Percentiles rank a stretch among this genome's conserved stretches.
These are phyloP conservation scores for Ophion ellenae DNA, from an alignment of 2,888 invertebrate species.

Conservation along the genomic window DNA sequence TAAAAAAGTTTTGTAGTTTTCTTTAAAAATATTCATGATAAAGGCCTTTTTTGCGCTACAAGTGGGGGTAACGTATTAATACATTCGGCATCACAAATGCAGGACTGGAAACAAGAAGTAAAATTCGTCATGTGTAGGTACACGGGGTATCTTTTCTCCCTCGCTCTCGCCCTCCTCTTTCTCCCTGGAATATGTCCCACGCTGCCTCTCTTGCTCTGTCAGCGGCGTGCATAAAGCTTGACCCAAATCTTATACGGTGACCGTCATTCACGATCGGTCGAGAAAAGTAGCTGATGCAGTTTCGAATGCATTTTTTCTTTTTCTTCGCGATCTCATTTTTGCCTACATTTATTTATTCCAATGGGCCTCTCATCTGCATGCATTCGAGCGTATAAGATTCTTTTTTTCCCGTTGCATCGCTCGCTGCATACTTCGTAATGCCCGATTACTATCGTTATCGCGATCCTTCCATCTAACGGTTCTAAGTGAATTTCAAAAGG, in stretches of 20 bases:
- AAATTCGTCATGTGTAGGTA: slow-evolving; percentile 45
- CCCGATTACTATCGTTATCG: slow-evolving; percentile 25
- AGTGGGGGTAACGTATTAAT: too few relatives aligned
- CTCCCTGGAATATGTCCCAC: slow-evolving; percentile 16
- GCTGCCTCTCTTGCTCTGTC: slow-evolving; percentile 25
- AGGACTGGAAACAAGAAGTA: slow-evolving; percentile 20
- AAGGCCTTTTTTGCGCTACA: too few relatives aligned
- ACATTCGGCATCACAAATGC: background rate
- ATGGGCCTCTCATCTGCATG: background rate
- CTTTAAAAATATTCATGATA: too few relatives aligned
- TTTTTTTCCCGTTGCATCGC: background rate
- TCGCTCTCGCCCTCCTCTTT: background rate
- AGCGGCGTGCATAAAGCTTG: slow-evolving; percentile 27
- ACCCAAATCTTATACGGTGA: slow-evolving; percentile 61
- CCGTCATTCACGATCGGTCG: slow-evolving; percentile 49
- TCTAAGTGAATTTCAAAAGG: slow-evolving; percentile 1
- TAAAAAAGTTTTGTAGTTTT: too few relatives aligned
- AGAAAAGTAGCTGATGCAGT: slow-evolving; percentile 31
- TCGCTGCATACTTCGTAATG: background rate
- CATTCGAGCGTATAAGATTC: background rate
- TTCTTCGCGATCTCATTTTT: slow-evolving; percentile 31
- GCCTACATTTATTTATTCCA: background rate
- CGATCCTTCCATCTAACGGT: slow-evolving; percentile 12
- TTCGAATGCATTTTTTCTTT: slow-evolving; percentile 15
- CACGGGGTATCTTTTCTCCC: slow-evolving; percentile 35